Evolutionary conservation across 2,113 vertebrate genomes (phyloP), one percentile per base, ranked within the genome.

Genomic region (Uria aalge): DNA sequence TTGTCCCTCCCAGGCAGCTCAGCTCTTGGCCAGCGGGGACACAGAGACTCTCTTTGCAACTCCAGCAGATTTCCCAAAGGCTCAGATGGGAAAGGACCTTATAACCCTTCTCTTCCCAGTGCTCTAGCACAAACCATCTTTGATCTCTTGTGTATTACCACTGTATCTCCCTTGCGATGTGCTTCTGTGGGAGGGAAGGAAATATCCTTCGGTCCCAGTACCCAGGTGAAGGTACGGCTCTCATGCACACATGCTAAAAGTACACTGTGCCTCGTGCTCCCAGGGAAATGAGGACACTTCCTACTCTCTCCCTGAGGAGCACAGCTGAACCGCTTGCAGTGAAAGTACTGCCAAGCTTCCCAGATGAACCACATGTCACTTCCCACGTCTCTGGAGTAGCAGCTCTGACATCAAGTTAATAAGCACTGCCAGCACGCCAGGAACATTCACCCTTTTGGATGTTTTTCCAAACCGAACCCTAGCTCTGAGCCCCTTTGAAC

Each of bases 271-370:
- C 80, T 94, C 53, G 3, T 90, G 78, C 87, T 94, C 34, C 20
- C 3, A 8, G 92, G 87, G 85, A 96, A 96, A 90, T 69, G 77
- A 90, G 94, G 90, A 96, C 85, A 79, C 57, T 95, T 93, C 96
- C 93, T 85, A 85, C 84, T 66, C 85, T 62, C 56, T 96, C 94
- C 92, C 94, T 7, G 62, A 92, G 94, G 93, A 97, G 78, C 74
- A 76, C 92, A 96, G 94, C 93, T 91, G 93, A 96, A 2, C 87
- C 0, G 34, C 62, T 86, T 77, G 69, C 84, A 73, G 62, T 36
- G 34, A 14, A 91, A 82, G 81, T 48, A 52, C 91, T 94, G 94
- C 94, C 96, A 95, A 95, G 91, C 81, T 95, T 94, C 89, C 86
- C 96, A 91, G 94, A 96, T 93, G 96, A 91, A 34, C 80, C 0